Evolutionary conservation across 2,797 vertebrate species (phyloP).

Genomic region (Tokudaia tokunoshimensis): DNA sequence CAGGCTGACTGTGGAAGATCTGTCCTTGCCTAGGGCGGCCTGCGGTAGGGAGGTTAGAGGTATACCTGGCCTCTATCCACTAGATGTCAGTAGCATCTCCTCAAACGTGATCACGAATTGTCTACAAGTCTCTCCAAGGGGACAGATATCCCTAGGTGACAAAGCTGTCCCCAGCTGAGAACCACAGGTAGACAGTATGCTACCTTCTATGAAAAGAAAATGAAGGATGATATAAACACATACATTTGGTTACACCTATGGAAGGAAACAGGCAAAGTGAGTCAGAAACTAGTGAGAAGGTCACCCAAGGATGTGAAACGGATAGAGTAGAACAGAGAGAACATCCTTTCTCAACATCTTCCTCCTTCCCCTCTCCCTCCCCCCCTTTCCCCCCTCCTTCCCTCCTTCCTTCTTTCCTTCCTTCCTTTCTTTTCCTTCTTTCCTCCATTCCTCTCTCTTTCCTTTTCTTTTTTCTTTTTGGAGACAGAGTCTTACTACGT

Average conservation of each 20-base stretch:
- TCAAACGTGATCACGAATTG: neutral
- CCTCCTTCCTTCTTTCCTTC: too few species aligned
- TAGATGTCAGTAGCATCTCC: slow-evolving; percentile 23
- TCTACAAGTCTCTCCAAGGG: neutral
- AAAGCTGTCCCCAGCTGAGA: neutral
- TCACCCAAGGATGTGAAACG: neutral
- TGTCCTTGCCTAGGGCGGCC: neutral
- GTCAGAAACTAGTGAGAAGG: neutral
- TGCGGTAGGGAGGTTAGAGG: neutral
- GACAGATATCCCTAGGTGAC: neutral
- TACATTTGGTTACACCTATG: neutral
- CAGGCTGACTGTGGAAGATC: neutral
- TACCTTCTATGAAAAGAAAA: neutral
- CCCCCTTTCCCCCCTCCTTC: too few species aligned
- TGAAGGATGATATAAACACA: slow-evolving; percentile 7
- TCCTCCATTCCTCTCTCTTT: neutral
- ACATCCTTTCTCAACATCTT: neutral
- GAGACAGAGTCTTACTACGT: too few species aligned
- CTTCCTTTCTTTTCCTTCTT: neutral
- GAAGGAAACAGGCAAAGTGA: slow-evolving; percentile 9
- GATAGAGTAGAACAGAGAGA: neutral
- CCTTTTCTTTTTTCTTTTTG: neutral
- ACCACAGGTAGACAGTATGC: neutral
- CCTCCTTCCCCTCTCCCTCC: neutral
- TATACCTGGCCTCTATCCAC: neutral